Conservation (phyloP, 1,140 invertebrate genomes). For the Zaprionus ornatus region DNA sequence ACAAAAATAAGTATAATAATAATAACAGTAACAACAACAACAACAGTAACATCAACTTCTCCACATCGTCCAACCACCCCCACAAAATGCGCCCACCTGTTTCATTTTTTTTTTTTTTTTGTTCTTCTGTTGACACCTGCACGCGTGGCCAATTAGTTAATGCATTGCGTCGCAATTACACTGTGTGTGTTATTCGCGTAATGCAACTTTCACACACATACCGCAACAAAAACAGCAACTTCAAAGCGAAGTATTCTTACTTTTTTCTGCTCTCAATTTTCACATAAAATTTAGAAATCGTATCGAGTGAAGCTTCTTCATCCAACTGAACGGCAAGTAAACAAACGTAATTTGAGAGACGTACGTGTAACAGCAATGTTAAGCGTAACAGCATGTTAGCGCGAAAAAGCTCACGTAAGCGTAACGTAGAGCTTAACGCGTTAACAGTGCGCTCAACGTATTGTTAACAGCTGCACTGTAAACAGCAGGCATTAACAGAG, state of each 20-base stretch:
- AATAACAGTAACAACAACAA: slow-evolving; percentile 2
- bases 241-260: slow-evolving; percentile 27
- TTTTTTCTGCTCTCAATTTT: slow-evolving; percentile 8
- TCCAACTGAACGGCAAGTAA: slow-evolving; percentile 42
- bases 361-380: background rate
- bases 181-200: slow-evolving; percentile 21
- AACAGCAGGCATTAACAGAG: background rate
- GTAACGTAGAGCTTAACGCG: background rate
- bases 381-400: slow-evolving; percentile 17
- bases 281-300: slow-evolving; percentile 15
- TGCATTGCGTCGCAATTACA: slow-evolving; percentile 43
- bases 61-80: slow-evolving; percentile 33
- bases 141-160: slow-evolving; percentile 52
- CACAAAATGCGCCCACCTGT: slow-evolving; percentile 59
- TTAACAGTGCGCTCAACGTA: background rate
- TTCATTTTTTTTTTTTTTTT: slow-evolving; percentile 46
- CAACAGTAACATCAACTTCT: slow-evolving; percentile 20
- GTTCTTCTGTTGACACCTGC: slow-evolving; percentile 23
- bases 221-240: slow-evolving; percentile 3
- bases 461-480: background rate
- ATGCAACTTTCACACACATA: slow-evolving; percentile 41
- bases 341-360: slow-evolving; percentile 35
- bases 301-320: slow-evolving; percentile 34
- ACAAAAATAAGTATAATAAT: background rate
- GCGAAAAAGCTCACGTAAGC: slow-evolving; percentile 2